Base-by-base conservation (phyloP, 2,113 vertebrate genomes). In the Proterorhinus semilunaris region DNA sequence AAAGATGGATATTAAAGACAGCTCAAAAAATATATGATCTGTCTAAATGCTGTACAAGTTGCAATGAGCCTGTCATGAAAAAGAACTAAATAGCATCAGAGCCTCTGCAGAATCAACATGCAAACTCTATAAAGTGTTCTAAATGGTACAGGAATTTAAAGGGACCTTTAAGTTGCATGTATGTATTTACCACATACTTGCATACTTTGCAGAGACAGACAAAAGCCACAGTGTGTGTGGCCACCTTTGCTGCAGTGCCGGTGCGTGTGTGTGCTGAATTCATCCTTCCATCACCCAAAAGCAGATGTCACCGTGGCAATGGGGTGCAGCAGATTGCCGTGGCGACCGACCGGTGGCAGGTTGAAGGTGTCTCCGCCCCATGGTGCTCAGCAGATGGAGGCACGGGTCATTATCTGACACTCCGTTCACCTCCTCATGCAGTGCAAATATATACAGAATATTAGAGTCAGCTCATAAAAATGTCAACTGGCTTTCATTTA, bases 241-340 rank as follows among this genome's bases (percentile, higher is more conserved):
- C 62, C 72, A 80, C 79, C 82, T 77, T 76, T 62, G 82, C 90
- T 80, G 85, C 85, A 84, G 83, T 81, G 83, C 71, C 68, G 84
- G 27, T 76, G 79, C 72, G 79, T 79, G 49, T 83, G 81, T 69
- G 83, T 87, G 86, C 77, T 79, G 88, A 86, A 83, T 86, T 92
- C 89, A 92, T 92, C 89, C 86, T 72, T 87, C 86, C 86, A 84
- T 90, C 90, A 88, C 80, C 90, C 88, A 89, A 88, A 91, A 89
- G 86, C 92, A 93, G 91, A 92, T 93, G 91, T 90, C 90, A 90
- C 84, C 74, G 69, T 82, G 85, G 83, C 67, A 86, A 91, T 81
- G 79, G 89, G 89, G 86, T 89, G 86, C 74, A 83, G 89, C 89
- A 91, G 89, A 89, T 89, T 92, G 90, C 80, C 58, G 86, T 82